Percentiles rank a stretch among this genome's conserved stretches.
phyloP scores from a whole-genome alignment of 2,113 vertebrate genomes.

The Poecilia latipinna region DNA sequence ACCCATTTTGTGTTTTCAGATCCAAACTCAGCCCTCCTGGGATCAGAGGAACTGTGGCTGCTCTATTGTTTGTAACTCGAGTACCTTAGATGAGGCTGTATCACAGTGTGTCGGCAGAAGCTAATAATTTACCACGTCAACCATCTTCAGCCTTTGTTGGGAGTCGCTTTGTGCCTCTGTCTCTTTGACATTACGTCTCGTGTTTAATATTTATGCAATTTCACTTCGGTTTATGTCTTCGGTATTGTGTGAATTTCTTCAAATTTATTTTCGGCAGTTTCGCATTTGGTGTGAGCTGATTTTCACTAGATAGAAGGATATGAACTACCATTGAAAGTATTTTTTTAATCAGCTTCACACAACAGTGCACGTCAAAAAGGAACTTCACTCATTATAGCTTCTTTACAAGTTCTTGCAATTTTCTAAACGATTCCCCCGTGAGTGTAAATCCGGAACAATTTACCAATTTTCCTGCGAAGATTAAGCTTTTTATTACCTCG shows the following conservation, averaged over 20 bases:
- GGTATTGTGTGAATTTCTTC: background rate
- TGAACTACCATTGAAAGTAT: background rate
- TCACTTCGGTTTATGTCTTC: background rate
- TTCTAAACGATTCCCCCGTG: background rate
- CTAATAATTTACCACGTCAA: slow-evolving; percentile 64
- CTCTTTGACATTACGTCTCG: background rate
- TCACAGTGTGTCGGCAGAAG: slow-evolving; percentile 56
- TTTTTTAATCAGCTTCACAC: background rate
- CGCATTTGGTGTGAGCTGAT: too few species aligned
- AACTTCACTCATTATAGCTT: background rate
- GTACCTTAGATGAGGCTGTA: slow-evolving; percentile 47
- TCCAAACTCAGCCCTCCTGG: slow-evolving; percentile 52
- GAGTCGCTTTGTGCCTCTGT: too few species aligned
- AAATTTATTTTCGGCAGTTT: background rate
- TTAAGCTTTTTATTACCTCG: background rate
- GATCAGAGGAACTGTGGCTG: slow-evolving; percentile 59
- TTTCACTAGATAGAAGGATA: too few species aligned
- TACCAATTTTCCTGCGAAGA: background rate
- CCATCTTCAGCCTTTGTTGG: slow-evolving; percentile 42
- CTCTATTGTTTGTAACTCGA: slow-evolving; percentile 54
- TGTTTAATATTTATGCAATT: background rate
- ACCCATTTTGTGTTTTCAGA: slow-evolving; percentile 54
- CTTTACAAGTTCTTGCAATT: background rate
- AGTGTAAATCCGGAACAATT: background rate
- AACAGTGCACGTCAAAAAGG: background rate